Base-by-base conservation (phyloP, 35 echinoderm and acorn worm species). In the Nesometra sesokonis region DNA sequence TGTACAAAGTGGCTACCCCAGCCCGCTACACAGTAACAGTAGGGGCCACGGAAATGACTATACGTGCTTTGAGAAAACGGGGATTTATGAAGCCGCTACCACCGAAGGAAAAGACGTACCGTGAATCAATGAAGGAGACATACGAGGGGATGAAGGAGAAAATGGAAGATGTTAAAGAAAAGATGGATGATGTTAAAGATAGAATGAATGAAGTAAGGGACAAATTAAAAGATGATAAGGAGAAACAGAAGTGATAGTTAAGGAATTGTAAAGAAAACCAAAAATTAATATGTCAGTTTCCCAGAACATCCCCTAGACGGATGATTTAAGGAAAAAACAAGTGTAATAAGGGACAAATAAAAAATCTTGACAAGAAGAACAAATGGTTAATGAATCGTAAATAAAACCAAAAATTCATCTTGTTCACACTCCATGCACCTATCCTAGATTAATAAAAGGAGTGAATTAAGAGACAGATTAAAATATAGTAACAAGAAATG, bases 1-100 rank as follows among this genome's bases (percentile, higher is more conserved):
- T 97, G 30, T 97, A 97, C 87, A 97, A 97, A 86, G 91, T 97
- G 35, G 91, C 93, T 46, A 97, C 95, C 13, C 95, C 95, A 21
- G 32, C 93, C 32, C 89, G 95, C 17, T 97, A 97, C 92, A 97
- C 95, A 0, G 38, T 97, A 78, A 97, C 95, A 0, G 81, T 97
- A 1, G 95, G 87, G 1, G 92, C 92, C 5, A 97, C 95, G 0
- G 92, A 93, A 83, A 77, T 97, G 33, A 97, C 92, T 0, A 89
- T 97, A 0, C 83, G 95, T 21, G 76, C 77, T 35, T 85, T 97
- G 13, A 81, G 95, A 39, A 91, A 80, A 78, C 85, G 84, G 82
- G 95, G 95, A 5, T 91, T 89, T 84, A 93, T 97, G 32, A 88
- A 91, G 33, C 91, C 89, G 3, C 19, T 67, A 0, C 95, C 95